Conservation (phyloP, 2,888 invertebrate species). For the Prosapia bicincta region DNA sequence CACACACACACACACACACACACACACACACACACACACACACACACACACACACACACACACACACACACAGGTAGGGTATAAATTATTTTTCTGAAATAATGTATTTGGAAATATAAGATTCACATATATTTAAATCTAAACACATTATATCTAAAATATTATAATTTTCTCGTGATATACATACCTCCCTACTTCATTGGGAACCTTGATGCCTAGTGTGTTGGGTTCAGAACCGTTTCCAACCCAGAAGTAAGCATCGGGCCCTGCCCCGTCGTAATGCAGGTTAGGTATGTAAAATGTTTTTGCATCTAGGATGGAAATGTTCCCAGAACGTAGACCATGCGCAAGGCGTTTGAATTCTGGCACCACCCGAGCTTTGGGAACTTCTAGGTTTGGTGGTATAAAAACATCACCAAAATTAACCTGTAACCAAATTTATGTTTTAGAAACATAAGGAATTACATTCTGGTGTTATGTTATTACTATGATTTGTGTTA, state of each 20-base stretch:
- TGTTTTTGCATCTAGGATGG: conserved; percentile 86
- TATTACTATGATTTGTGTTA: too few relatives aligned
- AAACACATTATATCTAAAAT: too few relatives aligned
- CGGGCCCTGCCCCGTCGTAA: conserved; percentile 88
- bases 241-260: conserved; percentile 94
- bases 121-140: too few relatives aligned
- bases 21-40: too few relatives aligned
- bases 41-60: too few relatives aligned
- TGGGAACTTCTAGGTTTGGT: conserved; percentile 70
- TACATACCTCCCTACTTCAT: conserved; percentile 72
- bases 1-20: too few relatives aligned
- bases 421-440: conserved; percentile 69
- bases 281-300: conserved; percentile 89
- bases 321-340: conserved; percentile 85
- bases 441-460: too few relatives aligned
- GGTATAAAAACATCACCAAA: conserved; percentile 85
- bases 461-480: too few relatives aligned
- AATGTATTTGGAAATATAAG: too few relatives aligned
- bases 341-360: conserved; percentile 86
- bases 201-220: conserved; percentile 84
- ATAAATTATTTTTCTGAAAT: too few relatives aligned
- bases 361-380: conserved; percentile 76
- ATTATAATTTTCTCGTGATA: not conserved
- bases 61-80: too few relatives aligned
- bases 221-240: conserved; percentile 77